phyloP scores from a whole-genome alignment of 2,888 invertebrate genomes.

The Acanthosepion esculentum region DNA sequence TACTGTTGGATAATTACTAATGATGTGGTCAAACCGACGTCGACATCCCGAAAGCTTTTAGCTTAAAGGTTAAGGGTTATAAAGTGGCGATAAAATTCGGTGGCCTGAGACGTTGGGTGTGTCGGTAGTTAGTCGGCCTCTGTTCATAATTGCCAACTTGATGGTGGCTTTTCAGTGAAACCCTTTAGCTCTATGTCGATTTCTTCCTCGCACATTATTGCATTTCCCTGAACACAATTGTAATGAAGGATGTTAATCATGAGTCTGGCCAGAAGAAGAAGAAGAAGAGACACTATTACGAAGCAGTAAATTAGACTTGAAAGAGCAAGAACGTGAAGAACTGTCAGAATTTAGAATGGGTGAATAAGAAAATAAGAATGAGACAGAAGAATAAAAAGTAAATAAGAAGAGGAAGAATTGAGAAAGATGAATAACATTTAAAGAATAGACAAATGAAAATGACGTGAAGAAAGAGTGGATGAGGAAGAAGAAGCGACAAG shows the following conservation, averaged over 20 bases:
- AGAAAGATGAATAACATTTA: no score
- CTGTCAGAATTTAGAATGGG: background rate
- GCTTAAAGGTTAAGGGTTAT: conserved; percentile 9
- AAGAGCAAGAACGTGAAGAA: background rate
- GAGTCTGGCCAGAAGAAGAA: background rate
- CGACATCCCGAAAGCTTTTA: background rate
- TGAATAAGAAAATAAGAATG: background rate
- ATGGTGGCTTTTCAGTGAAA: background rate
- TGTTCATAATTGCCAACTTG: background rate
- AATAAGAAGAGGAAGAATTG: no score
- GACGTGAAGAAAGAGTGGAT: background rate
- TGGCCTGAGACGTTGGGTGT: background rate
- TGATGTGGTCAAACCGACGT: background rate
- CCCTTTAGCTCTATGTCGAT: background rate
- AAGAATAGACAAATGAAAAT: background rate
- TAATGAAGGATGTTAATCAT: background rate
- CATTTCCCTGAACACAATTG: background rate
- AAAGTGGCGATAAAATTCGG: conserved; percentile 23
- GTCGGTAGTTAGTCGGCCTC: background rate
- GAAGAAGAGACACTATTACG: background rate
- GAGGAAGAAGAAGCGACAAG: background rate
- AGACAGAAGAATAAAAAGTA: background rate
- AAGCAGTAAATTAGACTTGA: no score
- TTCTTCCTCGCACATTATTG: background rate
- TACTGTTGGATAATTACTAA: background rate